These are phyloP conservation scores for Euborellia annulipes DNA, from an alignment of 1,140 invertebrate species.

Conservation along the genomic window DNA sequence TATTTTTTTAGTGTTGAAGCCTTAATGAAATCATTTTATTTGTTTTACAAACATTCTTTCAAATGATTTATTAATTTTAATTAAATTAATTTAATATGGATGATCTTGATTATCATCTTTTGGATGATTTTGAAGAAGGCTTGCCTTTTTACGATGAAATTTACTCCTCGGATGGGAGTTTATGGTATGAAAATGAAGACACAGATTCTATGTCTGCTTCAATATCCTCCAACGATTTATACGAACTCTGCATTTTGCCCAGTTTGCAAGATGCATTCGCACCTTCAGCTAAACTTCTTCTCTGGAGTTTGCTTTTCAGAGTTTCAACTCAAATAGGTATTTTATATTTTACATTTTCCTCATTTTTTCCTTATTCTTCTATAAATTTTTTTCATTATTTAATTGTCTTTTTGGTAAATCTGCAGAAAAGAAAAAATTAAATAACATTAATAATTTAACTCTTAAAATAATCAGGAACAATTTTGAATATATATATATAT, in stretches of 20 bases:
- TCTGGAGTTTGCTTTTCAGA: slow-evolving; percentile 21
- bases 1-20: too few relatives aligned
- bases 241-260: slow-evolving; percentile 20
- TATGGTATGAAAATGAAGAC: slow-evolving; percentile 12
- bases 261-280: slow-evolving; percentile 18
- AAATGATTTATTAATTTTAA: too few relatives aligned
- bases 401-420: too few relatives aligned
- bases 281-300: slow-evolving; percentile 19
- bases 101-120: slow-evolving; percentile 11
- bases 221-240: slow-evolving; percentile 14
- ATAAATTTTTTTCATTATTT: neutral
- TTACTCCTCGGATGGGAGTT: slow-evolving; percentile 7
- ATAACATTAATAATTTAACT: too few relatives aligned
- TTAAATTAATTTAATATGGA: too few relatives aligned
- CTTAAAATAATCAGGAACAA: too few relatives aligned
- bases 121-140: slow-evolving; percentile 12
- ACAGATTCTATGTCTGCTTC: slow-evolving; percentile 9
- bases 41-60: too few relatives aligned
- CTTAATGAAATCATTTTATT: too few relatives aligned
- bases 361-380: neutral
- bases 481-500: too few relatives aligned
- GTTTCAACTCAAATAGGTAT: slow-evolving; percentile 21
- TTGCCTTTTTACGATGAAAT: slow-evolving; percentile 9
- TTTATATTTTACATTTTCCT: neutral
- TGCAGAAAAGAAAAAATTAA: too few relatives aligned